These are phyloP conservation scores for Lepidonotus clava DNA, from an alignment of 2,888 invertebrate genomes.

Conservation along the genomic window DNA sequence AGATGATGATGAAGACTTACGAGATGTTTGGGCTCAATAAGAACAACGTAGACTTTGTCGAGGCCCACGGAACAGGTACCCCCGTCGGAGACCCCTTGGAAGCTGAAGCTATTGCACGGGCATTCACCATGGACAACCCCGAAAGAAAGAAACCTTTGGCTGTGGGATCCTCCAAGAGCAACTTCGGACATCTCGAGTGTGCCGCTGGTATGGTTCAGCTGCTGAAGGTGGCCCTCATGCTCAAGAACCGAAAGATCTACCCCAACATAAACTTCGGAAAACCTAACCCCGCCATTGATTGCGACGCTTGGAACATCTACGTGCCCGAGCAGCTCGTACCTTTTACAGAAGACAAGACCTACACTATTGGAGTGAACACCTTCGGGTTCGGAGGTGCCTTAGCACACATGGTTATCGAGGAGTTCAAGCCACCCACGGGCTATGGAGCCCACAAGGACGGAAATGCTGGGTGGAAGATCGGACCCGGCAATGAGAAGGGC, in stretches of 20 bases:
- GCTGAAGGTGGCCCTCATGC: conserved; percentile 58
- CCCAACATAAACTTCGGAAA: conserved; percentile 57
- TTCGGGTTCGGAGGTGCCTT: conserved; percentile 62
- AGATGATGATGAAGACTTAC: conserved; percentile 57
- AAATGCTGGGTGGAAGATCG: conserved; percentile 59
- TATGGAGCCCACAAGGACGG: not conserved
- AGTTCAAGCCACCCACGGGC: conserved; percentile 38
- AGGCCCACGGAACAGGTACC: conserved; percentile 77
- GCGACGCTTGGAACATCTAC: conserved; percentile 36
- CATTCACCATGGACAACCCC: conserved; percentile 43
- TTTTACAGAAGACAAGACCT: conserved; percentile 50
- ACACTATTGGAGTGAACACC: conserved; percentile 58
- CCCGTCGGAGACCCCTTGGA: conserved; percentile 77
- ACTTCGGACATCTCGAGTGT: conserved; percentile 60
- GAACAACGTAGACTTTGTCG: conserved; percentile 68
- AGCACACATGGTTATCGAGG: conserved; percentile 61
- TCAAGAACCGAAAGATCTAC: conserved; percentile 52
- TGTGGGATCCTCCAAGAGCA: conserved; percentile 59
- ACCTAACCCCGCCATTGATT: conserved; percentile 6
- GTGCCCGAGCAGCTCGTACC: conserved; percentile 53
- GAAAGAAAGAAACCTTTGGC: conserved; percentile 51
- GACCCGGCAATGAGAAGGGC: conserved; percentile 43
- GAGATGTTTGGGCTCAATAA: conserved; percentile 52
- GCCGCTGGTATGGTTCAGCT: conserved; percentile 61
- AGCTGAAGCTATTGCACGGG: conserved; percentile 65